Evolutionary conservation across 2,888 invertebrate genomes (phyloP), one percentile per base, ranked within the genome.

Genomic region (Branchellion lobata): DNA sequence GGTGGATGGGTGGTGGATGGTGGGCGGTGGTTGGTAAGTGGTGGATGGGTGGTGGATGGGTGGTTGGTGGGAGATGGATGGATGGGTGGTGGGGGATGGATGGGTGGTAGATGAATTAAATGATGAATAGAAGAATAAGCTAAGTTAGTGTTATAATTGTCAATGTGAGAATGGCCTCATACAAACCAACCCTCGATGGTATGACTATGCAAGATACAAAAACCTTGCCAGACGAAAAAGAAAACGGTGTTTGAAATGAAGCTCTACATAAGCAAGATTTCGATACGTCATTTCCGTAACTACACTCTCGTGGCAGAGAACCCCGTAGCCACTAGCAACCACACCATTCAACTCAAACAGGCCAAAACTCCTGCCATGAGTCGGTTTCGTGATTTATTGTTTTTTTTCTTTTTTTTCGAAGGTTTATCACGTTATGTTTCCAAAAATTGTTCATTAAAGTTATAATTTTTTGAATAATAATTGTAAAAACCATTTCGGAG

Each of bases 291-390:
- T 65, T 80, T 78, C 61, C 47, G 74, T 29, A 57, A 61, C 24
- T 80, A 80, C 80, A 80, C 77, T 5, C 36, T 80, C 24, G 80
- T 80, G 40, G 80, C 80, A 18, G 78, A 78, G 73, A 80, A 80
- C 51, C 71, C 29, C 73, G 51, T 80, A 33, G 18, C 61, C 40
- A 80, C 34, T 18, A 80, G 14, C 61, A 57, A n/a, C 61, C 24
- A 24, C 14, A 57, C 14, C 24, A 57, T 57, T n/a, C 3, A 5
- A 8, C 24, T 57, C n/a, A 57, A n/a, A n/a, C 61, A 57, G n/a
- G 61, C 61, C 3, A 18, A 57, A n/a, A 8, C 21, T 14, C 61
- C 61, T 24, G n/a, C 8, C 11, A 24, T 57, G 61, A 47, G 47
- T 47, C 18, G 47, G 47, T 47, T n/a, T n/a, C n/a, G n/a, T n/a